phyloP scores from a whole-genome alignment of 2,888 invertebrate genomes.

The Seira sanloemensis region DNA sequence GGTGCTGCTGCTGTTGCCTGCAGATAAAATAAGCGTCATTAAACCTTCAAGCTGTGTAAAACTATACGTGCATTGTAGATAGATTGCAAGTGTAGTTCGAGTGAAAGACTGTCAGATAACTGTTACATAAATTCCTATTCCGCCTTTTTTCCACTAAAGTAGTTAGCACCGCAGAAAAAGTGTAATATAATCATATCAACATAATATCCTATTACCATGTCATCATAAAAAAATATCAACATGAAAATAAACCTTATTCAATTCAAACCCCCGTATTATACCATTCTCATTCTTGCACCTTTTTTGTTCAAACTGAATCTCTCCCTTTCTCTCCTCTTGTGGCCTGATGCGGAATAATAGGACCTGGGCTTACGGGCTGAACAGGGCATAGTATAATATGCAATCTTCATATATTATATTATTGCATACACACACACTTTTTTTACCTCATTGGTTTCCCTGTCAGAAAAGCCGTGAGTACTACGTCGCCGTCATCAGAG shows the following conservation, averaged over 20 bases:
- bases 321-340: too few species aligned
- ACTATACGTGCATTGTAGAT: not conserved
- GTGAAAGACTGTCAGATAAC: not conserved
- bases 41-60: not conserved
- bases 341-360: not conserved
- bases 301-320: not conserved
- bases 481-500: not conserved
- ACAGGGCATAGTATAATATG: not conserved
- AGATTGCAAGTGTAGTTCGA: not conserved
- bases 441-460: not conserved
- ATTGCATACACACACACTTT: not conserved
- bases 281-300: not conserved
- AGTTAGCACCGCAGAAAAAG: not conserved
- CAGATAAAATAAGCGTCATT: not conserved
- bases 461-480: not conserved
- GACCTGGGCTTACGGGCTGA: not conserved
- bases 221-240: not conserved
- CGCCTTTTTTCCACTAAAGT: not conserved
- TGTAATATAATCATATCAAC: not conserved
- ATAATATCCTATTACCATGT: not conserved
- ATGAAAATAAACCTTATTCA: not conserved
- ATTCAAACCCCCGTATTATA: not conserved
- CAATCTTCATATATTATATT: not conserved
- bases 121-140: not conserved
- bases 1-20: not conserved